Evolutionary conservation across 2,797 vertebrate genomes (phyloP).

Genomic region (Rhynchonycteris naso): DNA sequence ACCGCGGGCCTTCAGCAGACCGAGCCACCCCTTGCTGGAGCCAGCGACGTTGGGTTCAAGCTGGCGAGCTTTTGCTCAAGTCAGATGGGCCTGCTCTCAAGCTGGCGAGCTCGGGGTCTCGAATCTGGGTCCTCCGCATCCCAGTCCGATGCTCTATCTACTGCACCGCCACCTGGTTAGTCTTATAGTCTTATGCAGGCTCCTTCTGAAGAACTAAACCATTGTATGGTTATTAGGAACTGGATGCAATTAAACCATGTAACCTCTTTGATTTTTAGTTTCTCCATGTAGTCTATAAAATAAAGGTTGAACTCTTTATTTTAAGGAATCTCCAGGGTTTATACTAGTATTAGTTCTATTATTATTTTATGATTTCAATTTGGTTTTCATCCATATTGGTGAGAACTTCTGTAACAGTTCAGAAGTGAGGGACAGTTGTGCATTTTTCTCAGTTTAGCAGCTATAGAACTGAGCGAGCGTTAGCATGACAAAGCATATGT

Average conservation of each 20-base stretch:
- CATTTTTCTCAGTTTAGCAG: neutral
- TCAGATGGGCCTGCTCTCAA: too few relatives aligned
- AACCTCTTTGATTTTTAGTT: slow-evolving; percentile 28
- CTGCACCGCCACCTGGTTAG: too few relatives aligned
- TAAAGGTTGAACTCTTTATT: neutral
- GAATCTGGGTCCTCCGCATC: too few relatives aligned
- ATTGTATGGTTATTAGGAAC: neutral
- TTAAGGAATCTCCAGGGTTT: neutral
- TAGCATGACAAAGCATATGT: neutral
- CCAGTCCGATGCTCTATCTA: too few relatives aligned
- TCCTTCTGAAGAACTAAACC: neutral
- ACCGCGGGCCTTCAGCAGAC: too few relatives aligned
- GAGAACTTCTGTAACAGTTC: neutral
- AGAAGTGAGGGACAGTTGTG: neutral
- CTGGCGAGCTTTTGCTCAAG: too few relatives aligned
- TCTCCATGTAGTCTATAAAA: neutral
- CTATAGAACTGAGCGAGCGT: neutral
- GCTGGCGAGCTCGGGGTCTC: too few relatives aligned
- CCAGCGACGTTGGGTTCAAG: too few relatives aligned
- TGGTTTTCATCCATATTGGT: neutral
- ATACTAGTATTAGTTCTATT: neutral
- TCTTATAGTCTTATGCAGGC: too few relatives aligned
- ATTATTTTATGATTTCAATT: neutral
- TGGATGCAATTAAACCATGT: neutral
- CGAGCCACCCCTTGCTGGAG: too few relatives aligned